Conservation (phyloP, 2,797 vertebrate genomes). For the Liparis tanakae region DNA sequence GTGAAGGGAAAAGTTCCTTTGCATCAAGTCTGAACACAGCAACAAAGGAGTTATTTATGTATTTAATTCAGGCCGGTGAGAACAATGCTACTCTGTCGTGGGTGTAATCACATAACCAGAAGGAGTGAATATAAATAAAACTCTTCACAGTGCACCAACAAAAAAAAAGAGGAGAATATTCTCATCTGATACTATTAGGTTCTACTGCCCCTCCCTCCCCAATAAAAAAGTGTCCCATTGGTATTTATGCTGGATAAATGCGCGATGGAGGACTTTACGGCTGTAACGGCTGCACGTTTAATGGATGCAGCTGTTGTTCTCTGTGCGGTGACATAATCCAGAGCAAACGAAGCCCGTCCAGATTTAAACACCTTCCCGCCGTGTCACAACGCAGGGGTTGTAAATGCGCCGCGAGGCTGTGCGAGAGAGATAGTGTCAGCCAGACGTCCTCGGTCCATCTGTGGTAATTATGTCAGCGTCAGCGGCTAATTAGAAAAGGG, state of each 20-base stretch:
- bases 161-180: conserved; percentile 9
- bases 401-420: conserved; percentile 35
- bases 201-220: not conserved
- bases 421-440: conserved; percentile 52
- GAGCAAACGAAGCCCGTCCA: conserved; percentile 13
- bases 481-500: conserved; percentile 68
- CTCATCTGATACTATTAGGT: not conserved
- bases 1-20: not conserved
- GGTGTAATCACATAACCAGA: conserved; percentile 22
- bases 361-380: conserved; percentile 32
- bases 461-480: conserved; percentile 67
- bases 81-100: not conserved
- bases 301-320: conserved; percentile 23
- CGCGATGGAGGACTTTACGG: not conserved
- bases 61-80: not conserved
- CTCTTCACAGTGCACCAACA: not conserved
- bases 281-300: not conserved
- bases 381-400: conserved; percentile 38
- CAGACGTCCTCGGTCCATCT: conserved; percentile 67
- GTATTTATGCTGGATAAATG: not conserved
- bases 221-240: not conserved
- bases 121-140: not conserved
- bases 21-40: conserved; percentile 7
- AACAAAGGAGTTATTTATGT: not conserved
- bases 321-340: conserved; percentile 8